Evolutionary conservation across 64 coral and sea anemone genomes (phyloP).

Genomic region (Astreopora myriophthalma): DNA sequence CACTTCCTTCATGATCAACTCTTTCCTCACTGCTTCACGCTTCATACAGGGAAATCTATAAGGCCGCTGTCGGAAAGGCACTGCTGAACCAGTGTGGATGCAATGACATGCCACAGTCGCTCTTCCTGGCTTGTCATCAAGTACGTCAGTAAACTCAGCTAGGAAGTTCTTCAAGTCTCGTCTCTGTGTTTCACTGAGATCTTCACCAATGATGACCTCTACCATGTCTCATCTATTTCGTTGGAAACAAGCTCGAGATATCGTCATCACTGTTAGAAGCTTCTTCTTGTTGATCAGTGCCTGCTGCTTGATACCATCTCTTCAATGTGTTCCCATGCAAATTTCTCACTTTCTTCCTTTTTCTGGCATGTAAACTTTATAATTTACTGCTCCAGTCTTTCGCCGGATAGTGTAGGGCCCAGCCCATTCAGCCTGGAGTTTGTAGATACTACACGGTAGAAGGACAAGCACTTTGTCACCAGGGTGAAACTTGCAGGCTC

Average conservation of each 20-base stretch:
- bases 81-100: conserved; percentile 21
- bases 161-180: not conserved
- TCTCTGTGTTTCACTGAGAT: not conserved
- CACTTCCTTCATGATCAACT: conserved; percentile 9
- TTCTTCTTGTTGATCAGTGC: not conserved
- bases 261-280: not conserved
- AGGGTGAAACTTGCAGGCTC: not conserved
- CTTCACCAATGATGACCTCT: not conserved
- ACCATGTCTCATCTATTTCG: no score
- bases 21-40: conserved; percentile 1
- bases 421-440: not conserved
- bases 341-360: not conserved
- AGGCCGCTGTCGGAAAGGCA: conserved; percentile 32
- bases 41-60: conserved; percentile 28
- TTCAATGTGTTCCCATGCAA: not conserved
- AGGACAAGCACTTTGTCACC: not conserved
- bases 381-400: not conserved
- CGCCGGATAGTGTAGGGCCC: not conserved
- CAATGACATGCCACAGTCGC: conserved; percentile 32
- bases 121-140: conserved; percentile 48
- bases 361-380: not conserved
- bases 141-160: not conserved
- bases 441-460: not conserved
- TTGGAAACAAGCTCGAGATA: no score
- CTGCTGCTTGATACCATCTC: not conserved